These are phyloP conservation scores for Volucella inflata DNA, from an alignment of 2,888 invertebrate species.

Conservation along the genomic window DNA sequence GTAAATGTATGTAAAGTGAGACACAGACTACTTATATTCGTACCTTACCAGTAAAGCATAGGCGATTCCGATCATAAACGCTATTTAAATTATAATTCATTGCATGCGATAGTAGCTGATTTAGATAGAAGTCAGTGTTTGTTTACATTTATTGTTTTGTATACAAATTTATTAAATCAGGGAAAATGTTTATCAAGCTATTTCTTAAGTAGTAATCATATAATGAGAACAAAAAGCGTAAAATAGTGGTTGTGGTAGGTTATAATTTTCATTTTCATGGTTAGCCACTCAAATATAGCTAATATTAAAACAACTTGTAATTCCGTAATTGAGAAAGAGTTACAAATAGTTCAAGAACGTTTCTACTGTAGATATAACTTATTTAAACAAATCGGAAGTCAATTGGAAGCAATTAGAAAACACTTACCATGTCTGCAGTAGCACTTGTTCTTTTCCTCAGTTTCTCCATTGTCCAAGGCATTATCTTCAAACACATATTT, in stretches of 20 bases:
- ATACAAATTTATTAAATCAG: slow-evolving; percentile 41
- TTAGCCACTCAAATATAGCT: not conserved
- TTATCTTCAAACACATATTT: slow-evolving; percentile 91
- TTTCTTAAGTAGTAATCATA: not conserved
- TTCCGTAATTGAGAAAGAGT: not conserved
- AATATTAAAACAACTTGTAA: not conserved
- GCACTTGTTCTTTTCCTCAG: slow-evolving; percentile 90
- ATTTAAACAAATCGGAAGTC: slow-evolving; percentile 48
- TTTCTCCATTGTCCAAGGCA: slow-evolving; percentile 90
- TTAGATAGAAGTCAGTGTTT: slow-evolving; percentile 29
- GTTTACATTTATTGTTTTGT: slow-evolving; percentile 52
- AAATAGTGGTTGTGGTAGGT: slow-evolving; percentile 36
- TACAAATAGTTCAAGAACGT: not conserved
- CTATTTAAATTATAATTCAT: slow-evolving; percentile 52
- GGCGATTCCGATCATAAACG: slow-evolving; percentile 35
- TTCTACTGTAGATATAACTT: not conserved
- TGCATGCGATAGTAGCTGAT: slow-evolving; percentile 33
- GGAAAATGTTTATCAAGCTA: slow-evolving; percentile 1
- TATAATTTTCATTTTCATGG: slow-evolving; percentile 31
- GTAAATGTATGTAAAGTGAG: not conserved
- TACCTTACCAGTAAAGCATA: slow-evolving; percentile 1
- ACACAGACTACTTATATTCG: not conserved
- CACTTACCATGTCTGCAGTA: slow-evolving; percentile 89
- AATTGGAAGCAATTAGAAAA: not conserved
- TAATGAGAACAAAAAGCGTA: slow-evolving; percentile 4